phyloP scores from a whole-genome alignment of 2,113 vertebrate genomes.

The Murina feae region DNA sequence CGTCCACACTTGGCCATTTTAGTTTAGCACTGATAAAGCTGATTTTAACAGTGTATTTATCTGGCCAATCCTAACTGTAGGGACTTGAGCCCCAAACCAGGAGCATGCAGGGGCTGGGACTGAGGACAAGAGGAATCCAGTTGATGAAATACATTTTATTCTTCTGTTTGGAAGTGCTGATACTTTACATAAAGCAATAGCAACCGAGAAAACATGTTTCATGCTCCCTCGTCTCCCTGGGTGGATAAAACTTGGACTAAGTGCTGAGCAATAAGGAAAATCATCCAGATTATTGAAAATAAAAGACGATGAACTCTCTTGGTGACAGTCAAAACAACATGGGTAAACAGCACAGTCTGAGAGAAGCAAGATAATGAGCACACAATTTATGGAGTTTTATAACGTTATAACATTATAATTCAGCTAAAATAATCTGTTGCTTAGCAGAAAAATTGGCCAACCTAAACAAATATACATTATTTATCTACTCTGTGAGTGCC shows the following conservation, averaged over 20 bases:
- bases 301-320: background rate
- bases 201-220: background rate
- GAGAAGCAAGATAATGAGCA: background rate
- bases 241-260: background rate
- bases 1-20: background rate
- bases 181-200: conserved; percentile 14
- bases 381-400: background rate
- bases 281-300: background rate
- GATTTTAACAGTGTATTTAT: conserved; percentile 52
- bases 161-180: conserved; percentile 26
- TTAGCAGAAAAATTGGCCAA: background rate
- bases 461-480: background rate
- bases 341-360: background rate
- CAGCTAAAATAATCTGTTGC: background rate
- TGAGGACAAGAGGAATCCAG: background rate
- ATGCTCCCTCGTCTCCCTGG: background rate
- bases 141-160: background rate
- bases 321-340: background rate
- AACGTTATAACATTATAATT: background rate
- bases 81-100: conserved; percentile 50
- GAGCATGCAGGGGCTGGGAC: conserved; percentile 43
- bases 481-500: background rate
- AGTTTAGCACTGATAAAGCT: background rate
- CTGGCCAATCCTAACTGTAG: conserved; percentile 49
- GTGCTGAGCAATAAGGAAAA: background rate